Conservation (phyloP, 2,797 vertebrate species). For the Macropus fuliginosus region DNA sequence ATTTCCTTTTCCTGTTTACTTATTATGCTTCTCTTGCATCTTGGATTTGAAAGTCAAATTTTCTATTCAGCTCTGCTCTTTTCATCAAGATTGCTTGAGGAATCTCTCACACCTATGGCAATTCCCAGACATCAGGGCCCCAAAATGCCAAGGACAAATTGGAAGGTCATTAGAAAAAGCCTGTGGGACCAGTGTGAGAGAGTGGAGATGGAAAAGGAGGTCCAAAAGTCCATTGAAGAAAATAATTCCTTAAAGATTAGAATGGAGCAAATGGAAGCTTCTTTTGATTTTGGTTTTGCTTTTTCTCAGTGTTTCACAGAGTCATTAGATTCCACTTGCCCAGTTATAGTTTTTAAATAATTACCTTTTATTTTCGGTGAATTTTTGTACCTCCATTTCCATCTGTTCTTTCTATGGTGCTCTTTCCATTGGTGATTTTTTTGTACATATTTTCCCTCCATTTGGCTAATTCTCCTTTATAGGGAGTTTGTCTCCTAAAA, state of each 20-base stretch:
- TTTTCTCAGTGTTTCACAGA: not conserved
- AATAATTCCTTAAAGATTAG: too few species aligned
- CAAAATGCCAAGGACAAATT: too few species aligned
- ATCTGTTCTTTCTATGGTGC: not conserved
- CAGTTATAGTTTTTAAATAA: not conserved
- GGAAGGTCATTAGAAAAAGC: too few species aligned
- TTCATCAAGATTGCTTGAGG: not conserved
- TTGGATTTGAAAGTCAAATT: not conserved
- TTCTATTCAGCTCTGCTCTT: not conserved
- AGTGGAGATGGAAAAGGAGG: too few species aligned
- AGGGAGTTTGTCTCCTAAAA: not conserved
- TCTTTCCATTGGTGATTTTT: not conserved
- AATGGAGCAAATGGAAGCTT: not conserved
- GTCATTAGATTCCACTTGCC: not conserved
- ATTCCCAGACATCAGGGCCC: too few species aligned
- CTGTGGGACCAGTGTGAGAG: too few species aligned
- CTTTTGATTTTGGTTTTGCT: not conserved
- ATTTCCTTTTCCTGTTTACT: not conserved
- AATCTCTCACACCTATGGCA: too few species aligned
- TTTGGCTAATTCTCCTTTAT: not conserved
- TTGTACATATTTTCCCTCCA: not conserved
- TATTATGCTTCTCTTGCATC: not conserved
- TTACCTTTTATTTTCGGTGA: not conserved
- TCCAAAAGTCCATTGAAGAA: too few species aligned
- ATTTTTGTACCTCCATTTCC: not conserved